phyloP scores from a whole-genome alignment of 1,140 invertebrate genomes.

The Phortica variegata region DNA sequence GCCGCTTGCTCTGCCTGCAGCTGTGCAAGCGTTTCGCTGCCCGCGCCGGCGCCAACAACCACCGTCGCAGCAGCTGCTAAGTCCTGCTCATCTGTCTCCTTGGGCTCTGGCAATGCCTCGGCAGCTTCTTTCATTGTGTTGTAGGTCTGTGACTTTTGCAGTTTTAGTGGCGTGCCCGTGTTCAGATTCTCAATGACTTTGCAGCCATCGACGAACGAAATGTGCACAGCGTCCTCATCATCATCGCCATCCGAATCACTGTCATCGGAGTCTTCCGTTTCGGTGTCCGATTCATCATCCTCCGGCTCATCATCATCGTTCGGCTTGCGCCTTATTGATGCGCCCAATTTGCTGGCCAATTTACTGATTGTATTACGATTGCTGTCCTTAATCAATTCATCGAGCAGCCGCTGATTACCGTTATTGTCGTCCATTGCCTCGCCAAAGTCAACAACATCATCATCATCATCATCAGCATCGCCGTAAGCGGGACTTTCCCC shows the following conservation, averaged over 20 bases:
- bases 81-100: not conserved
- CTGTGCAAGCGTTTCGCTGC: constrained; percentile 32
- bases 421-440: constrained; percentile 30
- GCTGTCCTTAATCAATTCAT: constrained; percentile 48
- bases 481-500: constrained; percentile 30
- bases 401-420: constrained; percentile 44
- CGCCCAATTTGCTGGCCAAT: constrained; percentile 35
- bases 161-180: constrained; percentile 25
- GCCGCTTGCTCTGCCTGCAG: constrained; percentile 49
- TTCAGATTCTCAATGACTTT: constrained; percentile 55
- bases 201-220: constrained; percentile 45
- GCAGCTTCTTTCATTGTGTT: constrained; percentile 41
- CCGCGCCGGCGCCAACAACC: constrained; percentile 7
- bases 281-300: constrained; percentile 24
- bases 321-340: not conserved
- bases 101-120: constrained; percentile 3
- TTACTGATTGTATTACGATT: constrained; percentile 49
- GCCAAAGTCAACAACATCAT: constrained; percentile 48
- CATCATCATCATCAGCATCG: constrained; percentile 39
- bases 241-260: constrained; percentile 43
- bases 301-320: constrained; percentile 34
- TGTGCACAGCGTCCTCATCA: constrained; percentile 31
- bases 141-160: constrained; percentile 52
- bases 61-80: not conserved
- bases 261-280: constrained; percentile 39